Evolutionary conservation across 1,140 invertebrate genomes (phyloP).

Genomic region (Drosophila virilis): DNA sequence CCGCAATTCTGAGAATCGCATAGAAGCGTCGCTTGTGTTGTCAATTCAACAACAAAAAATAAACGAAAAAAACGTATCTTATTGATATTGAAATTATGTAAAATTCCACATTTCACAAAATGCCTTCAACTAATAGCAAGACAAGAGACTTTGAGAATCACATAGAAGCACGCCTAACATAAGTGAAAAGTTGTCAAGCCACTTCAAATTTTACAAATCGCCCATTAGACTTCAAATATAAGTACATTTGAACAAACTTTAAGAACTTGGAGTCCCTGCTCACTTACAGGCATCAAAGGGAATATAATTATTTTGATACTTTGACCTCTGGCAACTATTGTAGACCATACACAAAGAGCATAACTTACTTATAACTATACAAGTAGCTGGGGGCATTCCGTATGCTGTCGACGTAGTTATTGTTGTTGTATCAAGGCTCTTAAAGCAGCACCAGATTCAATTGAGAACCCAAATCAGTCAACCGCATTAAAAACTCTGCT

Average conservation of each 20-base stretch:
- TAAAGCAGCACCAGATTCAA: slow-evolving; percentile 31
- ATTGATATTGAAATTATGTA: too few relatives aligned
- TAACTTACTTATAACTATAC: slow-evolving; percentile 22
- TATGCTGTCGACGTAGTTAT: slow-evolving; percentile 1
- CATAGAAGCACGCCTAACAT: too few relatives aligned
- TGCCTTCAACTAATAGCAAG: too few relatives aligned
- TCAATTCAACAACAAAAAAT: background rate
- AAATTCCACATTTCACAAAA: too few relatives aligned
- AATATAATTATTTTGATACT: slow-evolving; percentile 22
- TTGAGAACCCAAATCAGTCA: slow-evolving; percentile 43
- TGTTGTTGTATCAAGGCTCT: slow-evolving; percentile 2
- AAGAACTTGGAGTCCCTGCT: background rate
- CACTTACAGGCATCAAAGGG: slow-evolving; percentile 2
- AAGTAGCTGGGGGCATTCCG: slow-evolving; percentile 2
- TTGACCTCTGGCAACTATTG: slow-evolving; percentile 15
- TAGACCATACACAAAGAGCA: slow-evolving; percentile 8
- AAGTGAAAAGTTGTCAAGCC: background rate
- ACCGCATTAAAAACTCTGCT: slow-evolving; percentile 48
- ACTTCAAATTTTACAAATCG: background rate
- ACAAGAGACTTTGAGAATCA: background rate
- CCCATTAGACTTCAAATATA: too few relatives aligned
- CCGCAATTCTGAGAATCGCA: slow-evolving; percentile 6
- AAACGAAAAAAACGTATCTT: background rate
- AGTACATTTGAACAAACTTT: background rate
- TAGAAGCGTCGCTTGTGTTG: background rate